A percentile compares a stretch with the other conserved stretches of the same genome.
phyloP scores from a whole-genome alignment of 2,888 invertebrate species.

The Criorhina ranunculi region DNA sequence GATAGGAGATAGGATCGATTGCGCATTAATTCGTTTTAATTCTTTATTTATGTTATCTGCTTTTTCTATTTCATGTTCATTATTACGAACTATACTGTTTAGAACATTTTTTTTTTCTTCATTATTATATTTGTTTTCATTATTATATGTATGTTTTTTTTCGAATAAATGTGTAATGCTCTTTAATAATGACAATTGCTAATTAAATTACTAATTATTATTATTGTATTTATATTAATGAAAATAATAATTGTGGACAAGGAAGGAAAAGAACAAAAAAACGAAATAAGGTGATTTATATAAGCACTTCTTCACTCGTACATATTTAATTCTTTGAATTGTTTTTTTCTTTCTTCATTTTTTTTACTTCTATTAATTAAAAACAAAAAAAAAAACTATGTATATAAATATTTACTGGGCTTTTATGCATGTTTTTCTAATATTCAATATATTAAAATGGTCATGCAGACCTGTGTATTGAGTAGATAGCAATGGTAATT shows the following conservation, averaged over 20 bases:
- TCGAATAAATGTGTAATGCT: constrained; percentile 57
- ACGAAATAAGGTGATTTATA: constrained; percentile 34
- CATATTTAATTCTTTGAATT: constrained; percentile 33
- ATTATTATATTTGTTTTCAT: constrained; percentile 23
- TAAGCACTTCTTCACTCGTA: constrained; percentile 13
- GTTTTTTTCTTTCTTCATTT: constrained; percentile 19
- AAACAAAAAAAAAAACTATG: constrained; percentile 35
- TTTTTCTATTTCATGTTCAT: constrained; percentile 66
- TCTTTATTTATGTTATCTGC: constrained; percentile 70
- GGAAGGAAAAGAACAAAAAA: constrained; percentile 26
- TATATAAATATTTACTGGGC: constrained; percentile 68
- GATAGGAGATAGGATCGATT: constrained; percentile 68
- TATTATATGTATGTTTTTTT: constrained; percentile 42
- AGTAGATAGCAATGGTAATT: constrained; percentile 69
- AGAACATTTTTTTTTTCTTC: constrained; percentile 44
- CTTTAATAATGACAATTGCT: constrained; percentile 62
- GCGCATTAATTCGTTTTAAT: constrained; percentile 61
- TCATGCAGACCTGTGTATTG: constrained; percentile 54
- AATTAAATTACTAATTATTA: constrained; percentile 66
- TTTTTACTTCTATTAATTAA: constrained; percentile 33
- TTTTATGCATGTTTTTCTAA: constrained; percentile 55
- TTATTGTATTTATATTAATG: constrained; percentile 46
- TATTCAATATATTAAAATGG: constrained; percentile 63
- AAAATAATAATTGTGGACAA: constrained; percentile 60
- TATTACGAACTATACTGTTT: constrained; percentile 54